These are phyloP conservation scores for Dipus sagitta DNA, from an alignment of 2,797 vertebrate genomes.

Conservation along the genomic window DNA sequence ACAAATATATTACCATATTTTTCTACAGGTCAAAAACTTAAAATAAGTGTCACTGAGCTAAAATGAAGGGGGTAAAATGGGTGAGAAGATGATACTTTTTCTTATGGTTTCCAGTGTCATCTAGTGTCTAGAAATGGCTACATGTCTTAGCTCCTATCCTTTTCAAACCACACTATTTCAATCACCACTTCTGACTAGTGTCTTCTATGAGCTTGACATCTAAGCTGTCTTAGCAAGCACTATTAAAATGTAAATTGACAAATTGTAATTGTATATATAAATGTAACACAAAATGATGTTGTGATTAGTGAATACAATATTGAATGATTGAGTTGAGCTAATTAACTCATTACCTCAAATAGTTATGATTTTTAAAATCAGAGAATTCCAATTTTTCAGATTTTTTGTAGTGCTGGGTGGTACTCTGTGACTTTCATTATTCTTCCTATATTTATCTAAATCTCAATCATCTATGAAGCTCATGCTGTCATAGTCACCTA, in stretches of 20 bases:
- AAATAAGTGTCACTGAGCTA: background rate
- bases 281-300: background rate
- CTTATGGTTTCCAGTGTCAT: background rate
- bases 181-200: background rate
- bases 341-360: background rate
- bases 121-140: background rate
- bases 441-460: background rate
- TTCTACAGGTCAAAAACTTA: background rate
- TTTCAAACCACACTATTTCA: background rate
- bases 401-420: background rate
- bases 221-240: background rate
- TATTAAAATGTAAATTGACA: background rate
- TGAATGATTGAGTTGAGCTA: background rate
- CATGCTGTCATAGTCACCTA: background rate
- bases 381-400: background rate
- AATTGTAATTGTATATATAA: background rate
- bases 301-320: background rate
- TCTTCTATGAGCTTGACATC: background rate
- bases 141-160: background rate
- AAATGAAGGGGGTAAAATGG: background rate
- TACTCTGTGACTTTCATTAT: background rate
- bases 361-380: background rate
- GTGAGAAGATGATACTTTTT: background rate
- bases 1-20: background rate
- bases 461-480: background rate